Evolutionary conservation across 1,140 invertebrate species (phyloP), one percentile per base, ranked within the genome.

Genomic region (Gonatopus flavifemur): DNA sequence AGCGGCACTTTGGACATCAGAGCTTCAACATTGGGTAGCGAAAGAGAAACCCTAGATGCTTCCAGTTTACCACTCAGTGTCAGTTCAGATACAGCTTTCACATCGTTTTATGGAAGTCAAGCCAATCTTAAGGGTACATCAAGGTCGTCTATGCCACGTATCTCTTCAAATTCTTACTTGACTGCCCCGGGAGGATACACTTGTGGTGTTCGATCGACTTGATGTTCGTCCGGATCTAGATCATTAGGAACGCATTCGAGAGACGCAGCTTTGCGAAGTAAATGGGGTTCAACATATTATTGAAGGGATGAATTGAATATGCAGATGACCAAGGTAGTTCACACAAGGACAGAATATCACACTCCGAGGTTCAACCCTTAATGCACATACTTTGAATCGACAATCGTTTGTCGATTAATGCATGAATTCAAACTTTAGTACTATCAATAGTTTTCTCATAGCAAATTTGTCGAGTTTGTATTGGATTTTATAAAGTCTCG

Each of bases 61-160:
- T 64, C 57, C n/a, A 72, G 67, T 37, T 49, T 74, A 36, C 71
- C 68, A n/a, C 48, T 76, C 16, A 76, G 73, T 49, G 64, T 76
- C 13, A 86, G 84, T 50, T 81, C 83, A 16, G 85, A 87, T 51
- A 87, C 85, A 13, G 85, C 84, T 20, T 87, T 87, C 59, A 86
- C 85, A 1, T 87, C 85, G 0, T 87, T 87, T 64, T 84, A 86
- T 36, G 85, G 84, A 15, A 81, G 79, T 53, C 73, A 79, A 47
- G 64, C 62, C 3, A 76, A 76, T 42, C 54, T 64, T 19, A 62
- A 65, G 38, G 50, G 32, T 21, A 36, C 59, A 10, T 54, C 53
- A 22, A 54, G 66, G 30, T 69, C 66, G 19, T n/a, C n/a, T n/a
- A 54, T 60, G 41, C 59, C 56, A 7, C 62, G 56, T 30, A 57